Percentiles rank a stretch among this genome's conserved stretches.
phyloP scores from a whole-genome alignment of 2,113 vertebrate genomes.

The Heliornis fulica region DNA sequence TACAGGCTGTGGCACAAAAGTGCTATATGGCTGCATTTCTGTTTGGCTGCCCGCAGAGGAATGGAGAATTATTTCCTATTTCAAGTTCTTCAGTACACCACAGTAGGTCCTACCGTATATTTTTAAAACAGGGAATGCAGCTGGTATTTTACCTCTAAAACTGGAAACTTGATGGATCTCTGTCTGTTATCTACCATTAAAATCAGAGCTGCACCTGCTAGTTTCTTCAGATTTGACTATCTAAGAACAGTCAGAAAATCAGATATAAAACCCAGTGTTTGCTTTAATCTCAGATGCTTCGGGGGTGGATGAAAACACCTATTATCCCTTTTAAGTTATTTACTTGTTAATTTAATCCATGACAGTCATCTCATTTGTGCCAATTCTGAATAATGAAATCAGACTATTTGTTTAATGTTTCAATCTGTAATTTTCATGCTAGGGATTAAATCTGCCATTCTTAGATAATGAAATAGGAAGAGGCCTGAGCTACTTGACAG shows the following conservation, averaged over 20 bases:
- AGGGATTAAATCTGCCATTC: background rate
- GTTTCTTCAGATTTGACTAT: background rate
- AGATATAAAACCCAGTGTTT: background rate
- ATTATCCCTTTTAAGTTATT: slow-evolving; percentile 35
- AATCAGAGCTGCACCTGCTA: background rate
- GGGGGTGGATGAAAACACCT: background rate
- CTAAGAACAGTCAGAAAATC: background rate
- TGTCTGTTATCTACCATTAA: background rate
- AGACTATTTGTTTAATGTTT: slow-evolving; percentile 26
- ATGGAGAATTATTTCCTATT: background rate
- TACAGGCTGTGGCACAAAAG: background rate
- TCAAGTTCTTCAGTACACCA: background rate
- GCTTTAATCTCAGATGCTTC: background rate
- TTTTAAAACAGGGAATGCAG: background rate
- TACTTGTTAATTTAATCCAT: slow-evolving; percentile 30
- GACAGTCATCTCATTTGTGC: slow-evolving; percentile 14
- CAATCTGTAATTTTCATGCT: background rate
- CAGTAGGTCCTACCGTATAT: background rate
- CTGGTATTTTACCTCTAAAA: background rate
- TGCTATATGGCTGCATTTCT: background rate
- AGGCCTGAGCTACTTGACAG: background rate
- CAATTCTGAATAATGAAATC: slow-evolving; percentile 19
- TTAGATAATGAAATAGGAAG: background rate
- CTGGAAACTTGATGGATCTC: background rate
- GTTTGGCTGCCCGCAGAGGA: background rate